Evolutionary conservation across 2,113 vertebrate species (phyloP), one percentile per base, ranked within the genome.

Genomic region (Misgurnus mizolepis): DNA sequence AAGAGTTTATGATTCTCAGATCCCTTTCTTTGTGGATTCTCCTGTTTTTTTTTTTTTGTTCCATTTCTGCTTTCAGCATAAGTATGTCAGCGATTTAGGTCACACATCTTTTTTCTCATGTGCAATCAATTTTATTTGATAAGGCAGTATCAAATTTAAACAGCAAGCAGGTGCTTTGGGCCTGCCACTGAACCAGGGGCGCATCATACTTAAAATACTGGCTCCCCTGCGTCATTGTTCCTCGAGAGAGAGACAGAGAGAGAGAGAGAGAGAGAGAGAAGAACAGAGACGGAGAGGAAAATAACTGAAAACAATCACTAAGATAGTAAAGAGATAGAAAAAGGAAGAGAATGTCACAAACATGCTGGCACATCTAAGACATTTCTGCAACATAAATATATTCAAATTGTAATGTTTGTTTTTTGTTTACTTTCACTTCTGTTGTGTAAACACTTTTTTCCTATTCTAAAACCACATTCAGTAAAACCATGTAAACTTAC

Each of bases 81-180:
- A 85, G 81, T 85, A 61, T 82, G 84, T 85, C 84, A 83, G 68
- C 78, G 43, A 85, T 85, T 64, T 85, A 78, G 84, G 84, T 78
- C 84, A 81, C 81, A 74, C 40, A 47, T 72, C 64, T 78, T 84
- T 84, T 82, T 81, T 84, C 27, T 56, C 18, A 55, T 81, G 68
- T 71, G 76, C 68, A 80, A 74, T 82, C 81, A 45, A 78, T 85
- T 85, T 73, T 75, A 81, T 85, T 81, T 83, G 78, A 85, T 83
- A 83, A 80, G 80, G 68, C 39, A 50, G 74, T 83, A 80, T 85
- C 84, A 85, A 74, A 85, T 83, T 85, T 85, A 83, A 85, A 80
- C 40, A 11, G 47, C 39, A 70, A 79, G 69, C 78, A 81, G 79
- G 80, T 64, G 80, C 84, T 80, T 72, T 81, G 84, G 84, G 60